Percentiles rank a stretch among this genome's conserved stretches.
These are phyloP conservation scores for Henricia sp. DNA, from an alignment of 53 echinoderm and acorn worm species.

Conservation along the genomic window DNA sequence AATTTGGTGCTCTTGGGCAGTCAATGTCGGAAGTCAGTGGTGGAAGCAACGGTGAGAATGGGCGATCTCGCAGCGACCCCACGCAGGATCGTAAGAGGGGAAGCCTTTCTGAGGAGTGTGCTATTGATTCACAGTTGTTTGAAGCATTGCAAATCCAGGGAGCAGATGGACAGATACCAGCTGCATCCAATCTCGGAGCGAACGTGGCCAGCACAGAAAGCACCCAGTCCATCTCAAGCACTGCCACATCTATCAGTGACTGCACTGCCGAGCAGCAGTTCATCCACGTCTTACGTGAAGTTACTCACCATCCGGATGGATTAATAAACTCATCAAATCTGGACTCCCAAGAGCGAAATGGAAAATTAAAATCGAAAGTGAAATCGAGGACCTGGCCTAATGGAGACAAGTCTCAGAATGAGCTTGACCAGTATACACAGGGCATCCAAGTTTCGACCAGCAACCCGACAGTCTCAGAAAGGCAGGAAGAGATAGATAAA, in stretches of 20 bases:
- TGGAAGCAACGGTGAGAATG: slow-evolving; percentile 60
- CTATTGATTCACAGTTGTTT: slow-evolving; percentile 73
- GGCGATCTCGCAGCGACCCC: slow-evolving; percentile 91
- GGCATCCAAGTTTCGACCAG: slow-evolving; percentile 81
- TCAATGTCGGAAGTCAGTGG: slow-evolving; percentile 40
- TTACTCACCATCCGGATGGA: slow-evolving; percentile 78
- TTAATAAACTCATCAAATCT: slow-evolving; percentile 75
- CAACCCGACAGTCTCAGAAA: slow-evolving; percentile 83
- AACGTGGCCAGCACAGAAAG: slow-evolving; percentile 85
- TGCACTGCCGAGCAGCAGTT: slow-evolving; percentile 80
- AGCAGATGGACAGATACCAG: slow-evolving; percentile 53
- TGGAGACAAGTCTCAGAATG: slow-evolving; percentile 91
- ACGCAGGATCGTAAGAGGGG: slow-evolving; percentile 87
- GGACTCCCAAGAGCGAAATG: slow-evolving; percentile 74
- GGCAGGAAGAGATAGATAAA: slow-evolving; percentile 65
- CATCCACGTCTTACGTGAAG: slow-evolving; percentile 78
- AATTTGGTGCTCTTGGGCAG: slow-evolving; percentile 55
- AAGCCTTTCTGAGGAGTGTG: slow-evolving; percentile 59
- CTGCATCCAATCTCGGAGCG: slow-evolving; percentile 59
- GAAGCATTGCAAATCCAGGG: slow-evolving; percentile 64
- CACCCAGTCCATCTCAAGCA: slow-evolving; percentile 89
- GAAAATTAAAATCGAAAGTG: slow-evolving; percentile 84
- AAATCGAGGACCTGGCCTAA: slow-evolving; percentile 99
- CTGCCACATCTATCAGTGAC: slow-evolving; percentile 94
- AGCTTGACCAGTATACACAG: slow-evolving; percentile 82